Conservation (phyloP, 2,888 invertebrate genomes). For the Gari tellinella region DNA sequence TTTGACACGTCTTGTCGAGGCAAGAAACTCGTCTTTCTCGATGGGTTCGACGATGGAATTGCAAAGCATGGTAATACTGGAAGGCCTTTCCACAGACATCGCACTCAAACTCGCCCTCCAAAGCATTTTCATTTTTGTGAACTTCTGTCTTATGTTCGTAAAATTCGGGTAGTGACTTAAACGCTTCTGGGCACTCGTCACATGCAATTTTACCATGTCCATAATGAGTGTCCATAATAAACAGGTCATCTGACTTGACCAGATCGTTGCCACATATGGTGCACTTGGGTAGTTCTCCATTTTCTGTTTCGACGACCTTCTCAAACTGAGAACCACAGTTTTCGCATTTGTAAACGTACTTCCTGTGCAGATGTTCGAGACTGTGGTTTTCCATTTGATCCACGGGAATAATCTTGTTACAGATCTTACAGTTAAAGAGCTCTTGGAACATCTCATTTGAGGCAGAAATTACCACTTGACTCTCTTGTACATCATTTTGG, state of each 20-base stretch:
- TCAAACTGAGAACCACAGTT: slow-evolving; percentile 55
- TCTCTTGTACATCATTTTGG: background rate
- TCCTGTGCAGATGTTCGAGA: slow-evolving; percentile 56
- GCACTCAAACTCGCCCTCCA: slow-evolving; percentile 53
- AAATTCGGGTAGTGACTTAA: slow-evolving; percentile 62
- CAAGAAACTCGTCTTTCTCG: slow-evolving; percentile 53
- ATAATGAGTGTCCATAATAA: background rate
- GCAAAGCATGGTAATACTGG: slow-evolving; percentile 56
- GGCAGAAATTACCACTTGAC: background rate
- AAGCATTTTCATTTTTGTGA: slow-evolving; percentile 53
- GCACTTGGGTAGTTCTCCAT: slow-evolving; percentile 39
- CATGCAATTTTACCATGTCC: slow-evolving; percentile 54
- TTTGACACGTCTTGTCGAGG: slow-evolving; percentile 48
- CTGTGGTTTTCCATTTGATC: slow-evolving; percentile 70
- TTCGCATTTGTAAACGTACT: slow-evolving; percentile 50
- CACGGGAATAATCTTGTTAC: slow-evolving; percentile 71
- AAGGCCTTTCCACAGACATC: slow-evolving; percentile 59
- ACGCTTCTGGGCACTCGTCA: slow-evolving; percentile 66
- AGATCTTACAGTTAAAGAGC: slow-evolving; percentile 74
- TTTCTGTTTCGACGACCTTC: slow-evolving; percentile 8
- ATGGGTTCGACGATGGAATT: slow-evolving; percentile 62
- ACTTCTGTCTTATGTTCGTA: slow-evolving; percentile 62
- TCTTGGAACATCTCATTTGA: slow-evolving; percentile 65
- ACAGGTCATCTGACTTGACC: slow-evolving; percentile 14
- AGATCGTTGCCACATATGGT: slow-evolving; percentile 40